Base-by-base conservation (phyloP, 2,113 vertebrate genomes). In the Pangasianodon gigas region DNA sequence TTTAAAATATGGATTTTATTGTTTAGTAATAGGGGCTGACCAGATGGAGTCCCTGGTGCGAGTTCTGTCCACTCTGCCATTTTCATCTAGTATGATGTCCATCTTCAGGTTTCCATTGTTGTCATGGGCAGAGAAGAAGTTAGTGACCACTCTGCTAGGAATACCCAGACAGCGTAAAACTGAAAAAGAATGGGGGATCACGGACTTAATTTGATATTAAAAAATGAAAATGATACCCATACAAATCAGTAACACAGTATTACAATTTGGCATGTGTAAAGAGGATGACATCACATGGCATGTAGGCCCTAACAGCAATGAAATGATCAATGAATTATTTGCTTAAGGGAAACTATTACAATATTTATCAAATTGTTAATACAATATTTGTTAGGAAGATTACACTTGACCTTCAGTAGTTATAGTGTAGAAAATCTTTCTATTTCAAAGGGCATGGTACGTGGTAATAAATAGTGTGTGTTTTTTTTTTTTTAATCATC, bases 51-150 rank as follows among this genome's bases (percentile, higher is more conserved):
- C 98, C 90, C 91, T 97, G 81, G 98, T 98, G 93, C 95, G 94
- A n/a, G 9, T 94, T 74, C 96, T 94, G 91, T 98, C 97, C 74
- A 98, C 91, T 7, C 93, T 96, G 77, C 97, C 97, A 3, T 96
- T 94, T 0, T 98, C 97, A 58, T 98, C 95, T 92, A 99, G 89
- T 93, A 97, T 97, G 91, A 98, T 94, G 90, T 99, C 98, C 71
- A 96, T 91, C 90, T 95, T 97, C 92, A 99, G 94, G 93, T 99
- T 99, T 69, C 97, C 98, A 0, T 99, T 93, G 14, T 98, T 99
- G 93, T 99, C 98, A 7, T 99, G 98, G 80, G 98, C 98, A 19
- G 98, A 99, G 94, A 93, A 97, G 92, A 93, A 99, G 95, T 98
- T 98, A 91, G 98, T 99, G 89, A 99, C 65, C 0, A 98, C 94